Evolutionary conservation across 2,888 invertebrate species (phyloP).

Genomic region (Acrobasis suavella): DNA sequence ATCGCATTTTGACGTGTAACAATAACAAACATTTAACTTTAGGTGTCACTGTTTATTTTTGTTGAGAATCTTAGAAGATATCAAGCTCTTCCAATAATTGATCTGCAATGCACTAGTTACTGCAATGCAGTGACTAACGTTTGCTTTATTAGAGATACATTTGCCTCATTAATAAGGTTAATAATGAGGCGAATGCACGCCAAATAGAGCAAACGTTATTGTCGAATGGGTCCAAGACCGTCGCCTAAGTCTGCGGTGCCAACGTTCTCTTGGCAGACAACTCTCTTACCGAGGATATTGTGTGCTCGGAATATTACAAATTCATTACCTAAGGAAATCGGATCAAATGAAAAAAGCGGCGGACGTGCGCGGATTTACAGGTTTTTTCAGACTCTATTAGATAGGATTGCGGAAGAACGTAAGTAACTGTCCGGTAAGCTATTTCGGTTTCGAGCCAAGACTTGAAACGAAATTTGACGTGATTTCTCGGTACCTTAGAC

Average conservation of each 20-base stretch:
- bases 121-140: too few species aligned
- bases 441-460: background rate
- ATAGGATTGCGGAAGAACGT: background rate
- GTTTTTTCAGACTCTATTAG: constrained; percentile 28
- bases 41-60: too few species aligned
- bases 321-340: constrained; percentile 55
- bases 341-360: constrained; percentile 44
- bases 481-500: too few species aligned
- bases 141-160: too few species aligned
- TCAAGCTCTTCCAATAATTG: too few species aligned
- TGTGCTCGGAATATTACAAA: constrained; percentile 62
- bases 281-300: constrained; percentile 46
- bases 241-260: constrained; percentile 41
- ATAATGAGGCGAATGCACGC: too few species aligned
- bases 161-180: too few species aligned
- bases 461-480: background rate
- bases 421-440: background rate
- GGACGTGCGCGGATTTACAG: constrained; percentile 37
- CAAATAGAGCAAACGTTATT: background rate
- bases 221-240: constrained; percentile 29
- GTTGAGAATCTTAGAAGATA: too few species aligned
- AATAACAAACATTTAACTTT: too few species aligned
- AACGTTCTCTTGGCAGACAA: constrained; percentile 62
- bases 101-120: too few species aligned
- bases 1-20: too few species aligned